A percentile compares a stretch with the other conserved stretches of the same genome.
Evolutionary conservation across 2,113 vertebrate species (phyloP).

Genomic region (Saccopteryx leptura): DNA sequence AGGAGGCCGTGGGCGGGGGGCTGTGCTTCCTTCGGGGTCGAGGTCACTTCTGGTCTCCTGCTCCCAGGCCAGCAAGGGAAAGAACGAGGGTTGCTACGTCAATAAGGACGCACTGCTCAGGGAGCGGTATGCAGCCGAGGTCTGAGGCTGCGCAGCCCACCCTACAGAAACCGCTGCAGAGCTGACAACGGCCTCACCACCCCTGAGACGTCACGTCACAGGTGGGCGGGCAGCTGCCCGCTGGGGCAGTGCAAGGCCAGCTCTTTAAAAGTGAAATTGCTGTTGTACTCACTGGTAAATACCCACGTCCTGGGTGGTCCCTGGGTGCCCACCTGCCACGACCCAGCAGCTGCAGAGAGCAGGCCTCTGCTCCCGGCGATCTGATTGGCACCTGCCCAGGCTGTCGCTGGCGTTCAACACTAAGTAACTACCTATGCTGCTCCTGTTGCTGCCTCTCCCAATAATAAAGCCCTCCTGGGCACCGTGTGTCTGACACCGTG

Average conservation of each 20-base stretch:
- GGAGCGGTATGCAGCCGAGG: too few relatives aligned
- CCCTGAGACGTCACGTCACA: accelerated
- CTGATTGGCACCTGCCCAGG: background rate
- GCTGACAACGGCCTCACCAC: background rate
- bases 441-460: background rate
- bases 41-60: background rate
- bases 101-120: background rate
- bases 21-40: background rate
- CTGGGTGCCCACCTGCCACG: background rate
- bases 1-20: accelerated
- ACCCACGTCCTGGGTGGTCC: accelerated
- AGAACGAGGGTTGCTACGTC: background rate
- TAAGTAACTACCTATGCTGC: background rate
- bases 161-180: background rate
- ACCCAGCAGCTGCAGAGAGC: background rate
- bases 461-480: background rate
- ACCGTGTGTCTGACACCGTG: background rate
- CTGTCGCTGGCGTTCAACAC: too few relatives aligned
- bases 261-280: background rate
- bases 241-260: background rate
- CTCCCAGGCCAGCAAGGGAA: background rate
- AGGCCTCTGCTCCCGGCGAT: background rate
- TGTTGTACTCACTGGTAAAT: accelerated
- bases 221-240: background rate
- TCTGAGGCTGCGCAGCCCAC: background rate